Percentiles rank a stretch among this genome's conserved stretches.
Conservation (phyloP, 1,140 invertebrate genomes). For the Apolygus lucorum region DNA sequence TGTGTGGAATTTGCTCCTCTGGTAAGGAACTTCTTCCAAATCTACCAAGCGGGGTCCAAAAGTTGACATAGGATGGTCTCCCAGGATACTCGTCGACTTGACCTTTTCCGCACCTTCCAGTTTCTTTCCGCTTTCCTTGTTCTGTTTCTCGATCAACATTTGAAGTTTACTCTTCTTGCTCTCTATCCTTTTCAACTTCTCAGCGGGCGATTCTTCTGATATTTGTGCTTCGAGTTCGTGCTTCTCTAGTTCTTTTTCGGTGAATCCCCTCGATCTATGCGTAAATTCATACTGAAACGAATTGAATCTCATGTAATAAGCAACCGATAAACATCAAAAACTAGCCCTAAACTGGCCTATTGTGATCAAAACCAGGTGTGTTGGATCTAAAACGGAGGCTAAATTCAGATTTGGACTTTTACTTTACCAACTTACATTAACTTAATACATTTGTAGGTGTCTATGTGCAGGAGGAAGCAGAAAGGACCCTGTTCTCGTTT, state of each 20-base stretch:
- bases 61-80: not conserved
- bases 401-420: no score
- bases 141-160: not conserved
- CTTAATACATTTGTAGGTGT: no score
- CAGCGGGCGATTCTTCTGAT: not conserved
- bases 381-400: no score
- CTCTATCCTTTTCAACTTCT: not conserved
- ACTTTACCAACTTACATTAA: no score
- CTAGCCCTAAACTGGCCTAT: no score
- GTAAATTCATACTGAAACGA: not conserved
- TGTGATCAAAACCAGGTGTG: no score
- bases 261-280: not conserved
- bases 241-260: not conserved
- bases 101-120: no score
- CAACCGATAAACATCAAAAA: no score
- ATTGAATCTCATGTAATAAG: no score
- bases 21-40: slow-evolving; percentile 5
- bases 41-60: not conserved
- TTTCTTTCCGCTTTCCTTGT: not conserved
- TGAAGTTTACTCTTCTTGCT: not conserved
- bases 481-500: no score
- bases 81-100: no score
- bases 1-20: slow-evolving; percentile 4
- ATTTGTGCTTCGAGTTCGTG: not conserved
- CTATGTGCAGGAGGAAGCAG: no score